Percentiles rank a stretch among this genome's conserved stretches.
Conservation (phyloP, 2,888 invertebrate species). For the Halocaridina rubra region DNA sequence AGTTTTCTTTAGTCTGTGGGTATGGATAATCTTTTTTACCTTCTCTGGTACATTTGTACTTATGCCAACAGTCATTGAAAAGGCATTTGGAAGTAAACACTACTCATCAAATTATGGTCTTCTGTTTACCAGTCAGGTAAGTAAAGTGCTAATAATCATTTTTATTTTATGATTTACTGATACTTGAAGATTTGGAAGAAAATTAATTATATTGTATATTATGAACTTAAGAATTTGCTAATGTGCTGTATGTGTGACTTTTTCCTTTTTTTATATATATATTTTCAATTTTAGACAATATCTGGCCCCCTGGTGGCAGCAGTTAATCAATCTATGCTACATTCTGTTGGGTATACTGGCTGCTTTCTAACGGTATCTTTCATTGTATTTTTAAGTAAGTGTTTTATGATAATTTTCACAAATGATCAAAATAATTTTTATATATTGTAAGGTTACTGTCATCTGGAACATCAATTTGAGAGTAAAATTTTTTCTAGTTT, state of each 20-base stretch:
- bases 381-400: constrained; percentile 33
- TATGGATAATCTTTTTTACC: constrained; percentile 67
- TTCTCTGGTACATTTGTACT: constrained; percentile 68
- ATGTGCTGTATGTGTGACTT: not conserved
- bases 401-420: not conserved
- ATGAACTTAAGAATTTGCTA: not conserved
- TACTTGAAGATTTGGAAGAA: not conserved
- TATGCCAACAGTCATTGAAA: constrained; percentile 67
- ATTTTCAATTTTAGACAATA: too few relatives aligned
- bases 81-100: constrained; percentile 67
- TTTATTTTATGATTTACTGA: not conserved
- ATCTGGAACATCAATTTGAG: too few relatives aligned
- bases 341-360: constrained; percentile 49
- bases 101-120: constrained; percentile 65
- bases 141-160: not conserved
- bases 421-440: not conserved
- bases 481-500: too few relatives aligned
- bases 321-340: constrained; percentile 46
- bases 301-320: constrained; percentile 46
- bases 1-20: constrained; percentile 66
- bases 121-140: constrained; percentile 61
- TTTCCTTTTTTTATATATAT: too few relatives aligned
- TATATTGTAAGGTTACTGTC: not conserved
- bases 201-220: not conserved
- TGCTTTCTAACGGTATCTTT: constrained; percentile 37